A percentile compares a stretch with the other conserved stretches of the same genome.
These are phyloP conservation scores for Tuberolachnus salignus DNA, from an alignment of 2,888 invertebrate genomes.

Conservation along the genomic window DNA sequence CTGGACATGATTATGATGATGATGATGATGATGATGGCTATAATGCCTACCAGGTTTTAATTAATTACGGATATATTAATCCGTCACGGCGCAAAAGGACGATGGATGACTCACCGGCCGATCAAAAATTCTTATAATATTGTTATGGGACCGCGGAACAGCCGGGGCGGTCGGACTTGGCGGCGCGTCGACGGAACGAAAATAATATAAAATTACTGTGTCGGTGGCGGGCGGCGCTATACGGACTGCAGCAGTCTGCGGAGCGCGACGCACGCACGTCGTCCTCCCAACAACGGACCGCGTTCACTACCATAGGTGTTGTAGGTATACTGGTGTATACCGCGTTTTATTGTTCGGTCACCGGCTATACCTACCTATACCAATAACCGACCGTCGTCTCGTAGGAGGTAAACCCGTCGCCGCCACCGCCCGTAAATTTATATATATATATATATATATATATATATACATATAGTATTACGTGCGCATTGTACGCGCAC, in stretches of 20 bases:
- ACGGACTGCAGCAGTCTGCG: background rate
- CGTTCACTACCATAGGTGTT: constrained; percentile 20
- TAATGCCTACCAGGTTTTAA: background rate
- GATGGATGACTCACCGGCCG: background rate
- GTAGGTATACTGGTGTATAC: no score
- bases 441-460: no score
- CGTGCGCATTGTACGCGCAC: no score
- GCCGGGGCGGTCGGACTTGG: background rate
- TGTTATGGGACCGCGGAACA: no score
- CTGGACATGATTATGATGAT: constrained; percentile 72
- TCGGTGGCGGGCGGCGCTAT: background rate
- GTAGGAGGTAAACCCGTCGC: no score
- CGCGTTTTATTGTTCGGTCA: background rate
- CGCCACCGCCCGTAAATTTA: no score
- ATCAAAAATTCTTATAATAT: background rate
- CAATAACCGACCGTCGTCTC: background rate
- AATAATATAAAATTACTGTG: background rate
- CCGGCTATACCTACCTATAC: no score
- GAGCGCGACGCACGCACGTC: background rate
- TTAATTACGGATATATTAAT: no score
- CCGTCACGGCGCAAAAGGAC: background rate
- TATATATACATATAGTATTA: no score
- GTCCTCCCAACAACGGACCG: background rate
- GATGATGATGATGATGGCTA: background rate
- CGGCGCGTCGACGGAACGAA: background rate